These are phyloP conservation scores for Plestiodon gilberti DNA, from an alignment of 2,113 vertebrate genomes.

Conservation along the genomic window DNA sequence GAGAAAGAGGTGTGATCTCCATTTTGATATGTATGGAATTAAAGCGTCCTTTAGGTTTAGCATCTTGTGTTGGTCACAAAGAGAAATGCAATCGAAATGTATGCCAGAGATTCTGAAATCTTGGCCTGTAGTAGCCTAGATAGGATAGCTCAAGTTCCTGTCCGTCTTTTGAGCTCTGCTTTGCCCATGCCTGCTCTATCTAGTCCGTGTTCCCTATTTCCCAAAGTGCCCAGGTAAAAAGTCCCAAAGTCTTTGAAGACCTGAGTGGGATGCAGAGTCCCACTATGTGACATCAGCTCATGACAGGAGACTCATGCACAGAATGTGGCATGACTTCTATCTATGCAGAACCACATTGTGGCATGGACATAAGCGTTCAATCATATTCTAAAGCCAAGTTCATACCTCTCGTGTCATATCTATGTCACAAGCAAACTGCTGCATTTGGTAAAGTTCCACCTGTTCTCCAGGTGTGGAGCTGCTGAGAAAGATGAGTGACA, in stretches of 20 bases:
- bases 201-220: neutral
- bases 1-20: slow-evolving; percentile 23
- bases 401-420: neutral
- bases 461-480: neutral
- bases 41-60: neutral
- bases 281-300: neutral
- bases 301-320: too few relatives aligned
- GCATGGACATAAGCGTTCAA: neutral
- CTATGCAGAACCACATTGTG: neutral
- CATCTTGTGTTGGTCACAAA: neutral
- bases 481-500: neutral
- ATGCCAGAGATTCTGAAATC: slow-evolving; percentile 28
- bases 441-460: neutral
- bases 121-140: neutral
- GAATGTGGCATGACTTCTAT: too few relatives aligned
- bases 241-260: neutral
- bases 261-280: neutral
- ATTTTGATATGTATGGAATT: slow-evolving; percentile 21
- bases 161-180: neutral
- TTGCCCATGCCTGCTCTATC: neutral
- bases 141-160: neutral
- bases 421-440: neutral
- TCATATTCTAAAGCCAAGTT: neutral
- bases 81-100: neutral
- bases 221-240: neutral